Evolutionary conservation across 1,140 invertebrate genomes (phyloP), one percentile per base, ranked within the genome.

Genomic region (Trypoxylus dichotomus): DNA sequence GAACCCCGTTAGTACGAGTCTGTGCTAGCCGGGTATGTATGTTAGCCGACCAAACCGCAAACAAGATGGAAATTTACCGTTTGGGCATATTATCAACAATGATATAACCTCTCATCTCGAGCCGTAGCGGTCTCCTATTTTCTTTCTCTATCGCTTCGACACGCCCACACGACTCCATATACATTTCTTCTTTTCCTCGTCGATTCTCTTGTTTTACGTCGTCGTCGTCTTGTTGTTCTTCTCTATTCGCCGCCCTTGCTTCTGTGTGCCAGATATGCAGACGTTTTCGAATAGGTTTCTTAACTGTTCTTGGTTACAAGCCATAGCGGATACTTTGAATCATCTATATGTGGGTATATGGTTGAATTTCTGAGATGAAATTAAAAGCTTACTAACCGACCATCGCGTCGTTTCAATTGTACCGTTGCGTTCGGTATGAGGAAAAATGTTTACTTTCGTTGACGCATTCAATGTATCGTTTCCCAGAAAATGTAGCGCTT

Each of bases 11-110:
- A 74, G 41, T 21, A 41, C 72, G 60, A 68, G 60, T 27, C 10
- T 68, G 11, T 15, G 72, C 11, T 29, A 37, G 37, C 72, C 29
- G 72, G 32, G 72, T 74, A 74, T 74, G 72, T 74, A 43, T 74
- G 72, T 74, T 43, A 74, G 32, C 29, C 41, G 72, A 74, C 72
- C 72, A 32, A 74, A 74, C 72, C 72, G 72, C 72, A 74, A 74
- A 43, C 60, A 74, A 74, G 72, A 74, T 74, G 72, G 72, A 74
- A 74, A 74, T 74, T 74, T n/a, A 74, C 72, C 72, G 72, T 74
- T 68, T 68, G 24, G 60, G 60, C 60, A 24, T 25, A 24, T 68
- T 68, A 68, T 29, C 60, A 68, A 29, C 60, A 68, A 68, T 68
- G 60, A 68, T 68, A 68, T 68, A 68, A 68, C 47, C 47, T 68